phyloP scores from a whole-genome alignment of 2,888 invertebrate species.

The Tipula confusa region DNA sequence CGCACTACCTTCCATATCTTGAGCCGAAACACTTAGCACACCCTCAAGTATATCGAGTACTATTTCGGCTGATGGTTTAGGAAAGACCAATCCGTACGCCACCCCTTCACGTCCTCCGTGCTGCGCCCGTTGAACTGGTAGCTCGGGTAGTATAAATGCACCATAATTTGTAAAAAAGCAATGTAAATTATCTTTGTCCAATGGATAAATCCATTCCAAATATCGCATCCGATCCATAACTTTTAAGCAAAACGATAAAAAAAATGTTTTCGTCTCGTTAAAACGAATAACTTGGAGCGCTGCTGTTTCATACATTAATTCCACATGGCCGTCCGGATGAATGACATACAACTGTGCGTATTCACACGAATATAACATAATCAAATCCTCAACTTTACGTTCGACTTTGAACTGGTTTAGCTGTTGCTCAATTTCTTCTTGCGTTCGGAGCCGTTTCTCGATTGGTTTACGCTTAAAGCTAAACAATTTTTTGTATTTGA shows the following conservation, averaged over 20 bases:
- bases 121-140: constrained; percentile 47
- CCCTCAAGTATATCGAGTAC: constrained; percentile 58
- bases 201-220: constrained; percentile 62
- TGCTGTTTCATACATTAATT: not conserved
- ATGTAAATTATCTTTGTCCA: constrained; percentile 65
- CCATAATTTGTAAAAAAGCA: constrained; percentile 65
- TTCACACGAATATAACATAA: not conserved
- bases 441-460: not conserved
- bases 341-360: not conserved
- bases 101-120: constrained; percentile 35
- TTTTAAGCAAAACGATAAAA: not conserved
- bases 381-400: not conserved
- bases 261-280: not conserved
- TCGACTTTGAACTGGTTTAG: not conserved
- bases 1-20: constrained; percentile 35
- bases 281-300: not conserved
- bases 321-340: not conserved
- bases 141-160: constrained; percentile 71
- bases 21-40: constrained; percentile 56
- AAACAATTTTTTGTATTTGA: not conserved
- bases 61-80: constrained; percentile 51
- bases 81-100: constrained; percentile 31
- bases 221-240: not conserved
- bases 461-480: not conserved
- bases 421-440: not conserved